A percentile compares a stretch with the other conserved stretches of the same genome.
Evolutionary conservation across 2,113 vertebrate species (phyloP).

Genomic region (Eurystomus gularis): DNA sequence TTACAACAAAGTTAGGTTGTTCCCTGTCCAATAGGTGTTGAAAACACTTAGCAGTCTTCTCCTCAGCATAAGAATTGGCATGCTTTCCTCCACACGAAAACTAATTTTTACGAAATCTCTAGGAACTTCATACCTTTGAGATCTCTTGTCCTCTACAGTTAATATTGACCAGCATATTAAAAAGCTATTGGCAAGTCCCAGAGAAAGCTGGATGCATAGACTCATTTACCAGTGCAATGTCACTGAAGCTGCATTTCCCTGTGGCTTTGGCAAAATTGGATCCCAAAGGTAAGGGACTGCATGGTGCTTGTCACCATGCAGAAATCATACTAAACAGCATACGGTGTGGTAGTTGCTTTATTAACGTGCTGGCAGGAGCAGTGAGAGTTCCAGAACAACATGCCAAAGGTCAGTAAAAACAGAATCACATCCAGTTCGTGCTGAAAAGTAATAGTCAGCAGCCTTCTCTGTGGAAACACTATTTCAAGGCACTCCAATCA

Average conservation of each 20-base stretch:
- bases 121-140: not conserved
- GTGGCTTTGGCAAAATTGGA: not conserved
- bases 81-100: not conserved
- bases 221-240: not conserved
- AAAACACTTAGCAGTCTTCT: not conserved
- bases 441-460: not conserved
- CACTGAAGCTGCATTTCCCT: not conserved
- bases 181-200: not conserved
- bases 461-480: not conserved
- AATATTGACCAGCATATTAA: not conserved
- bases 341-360: fast-evolving
- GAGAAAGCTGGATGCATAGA: not conserved
- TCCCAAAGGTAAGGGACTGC: not conserved
- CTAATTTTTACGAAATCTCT: not conserved
- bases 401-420: not conserved
- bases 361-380: not conserved
- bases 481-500: not conserved
- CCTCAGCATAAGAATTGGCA: not conserved
- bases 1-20: not conserved
- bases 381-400: not conserved
- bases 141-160: not conserved
- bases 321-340: not conserved
- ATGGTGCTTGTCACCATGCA: not conserved
- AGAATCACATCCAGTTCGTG: not conserved
- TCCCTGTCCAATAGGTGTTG: not conserved